phyloP scores from a whole-genome alignment of 2,797 vertebrate genomes.

The Scolopax bukidnonensis region DNA sequence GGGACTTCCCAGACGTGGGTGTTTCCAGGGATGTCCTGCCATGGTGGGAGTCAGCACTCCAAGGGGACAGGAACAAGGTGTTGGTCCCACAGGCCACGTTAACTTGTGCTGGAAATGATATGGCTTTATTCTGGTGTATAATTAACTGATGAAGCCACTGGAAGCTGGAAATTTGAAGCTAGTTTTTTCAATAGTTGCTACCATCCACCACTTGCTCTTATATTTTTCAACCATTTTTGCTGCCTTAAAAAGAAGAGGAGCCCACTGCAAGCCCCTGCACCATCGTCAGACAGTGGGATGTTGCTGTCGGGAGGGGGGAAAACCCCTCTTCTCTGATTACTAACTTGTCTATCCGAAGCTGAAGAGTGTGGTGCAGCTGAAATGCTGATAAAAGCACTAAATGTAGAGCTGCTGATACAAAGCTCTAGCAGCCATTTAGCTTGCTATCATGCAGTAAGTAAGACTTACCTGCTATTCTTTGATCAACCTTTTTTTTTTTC shows the following conservation, averaged over 20 bases:
- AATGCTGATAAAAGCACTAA: slow-evolving; percentile 61
- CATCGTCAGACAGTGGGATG: accelerated
- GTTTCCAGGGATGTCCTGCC: background rate
- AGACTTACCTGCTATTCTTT: slow-evolving; percentile 67
- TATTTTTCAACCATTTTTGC: background rate
- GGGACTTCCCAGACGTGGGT: background rate
- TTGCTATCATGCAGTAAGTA: slow-evolving; percentile 28
- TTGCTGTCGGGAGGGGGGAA: background rate
- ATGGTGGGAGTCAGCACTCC: background rate
- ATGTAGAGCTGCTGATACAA: slow-evolving; percentile 26
- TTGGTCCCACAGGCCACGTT: background rate
- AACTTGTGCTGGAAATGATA: accelerated
- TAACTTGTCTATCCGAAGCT: background rate
- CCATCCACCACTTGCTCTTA: background rate
- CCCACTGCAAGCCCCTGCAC: background rate
- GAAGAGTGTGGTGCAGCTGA: slow-evolving; percentile 20
- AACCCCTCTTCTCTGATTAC: background rate
- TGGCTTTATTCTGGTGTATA: background rate
- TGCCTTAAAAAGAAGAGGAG: background rate
- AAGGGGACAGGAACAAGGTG: background rate
- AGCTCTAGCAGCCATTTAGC: slow-evolving; percentile 49
- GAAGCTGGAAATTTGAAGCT: background rate
- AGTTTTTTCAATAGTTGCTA: background rate
- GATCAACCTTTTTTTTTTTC: slow-evolving; percentile 44
- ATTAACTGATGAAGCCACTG: background rate